Evolutionary conservation across 1,140 invertebrate genomes (phyloP), one percentile per base, ranked within the genome.

Genomic region (Drosophila takahashii): DNA sequence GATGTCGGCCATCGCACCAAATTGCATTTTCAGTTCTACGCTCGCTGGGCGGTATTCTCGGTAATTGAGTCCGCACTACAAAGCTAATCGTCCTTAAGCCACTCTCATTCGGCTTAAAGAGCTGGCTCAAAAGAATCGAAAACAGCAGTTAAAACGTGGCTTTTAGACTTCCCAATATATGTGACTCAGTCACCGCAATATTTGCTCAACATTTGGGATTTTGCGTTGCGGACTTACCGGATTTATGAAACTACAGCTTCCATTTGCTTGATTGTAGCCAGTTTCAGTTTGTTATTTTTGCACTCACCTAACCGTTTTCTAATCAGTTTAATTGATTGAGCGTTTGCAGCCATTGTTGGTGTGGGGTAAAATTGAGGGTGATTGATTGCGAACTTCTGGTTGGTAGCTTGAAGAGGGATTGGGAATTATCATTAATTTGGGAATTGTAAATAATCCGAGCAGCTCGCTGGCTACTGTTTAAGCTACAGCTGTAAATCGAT

Each of bases 251-350:
- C 34, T 50, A 51, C 42, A 59, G 36, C 45, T 51, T 67, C 60
- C 60, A 67, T 67, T 67, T 67, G 11, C 60, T 36, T 65, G 48
- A 65, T 67, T 67, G 60, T 67, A 15, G 6, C 45, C 59, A 37
- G 32, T 13, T 56, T 44, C 26, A 27, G 29, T 45, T 10, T 57
- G 60, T 52, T 60, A 26, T 47, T 7, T 58, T 59, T 59, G 26
- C 41, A 18, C 44, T 52, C 16, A 16, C 34, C 29, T 26, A 42
- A 9, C 42, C 32, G 51, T 58, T 81, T 69, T 74, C 45, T 69
- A 73, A 81, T 84, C 75, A 84, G 50, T 60, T 79, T 84, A 84
- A 81, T 81, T 83, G 75, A 60, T 65, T 59, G 57, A 51, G 36
- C 48, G 48, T 15, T 22, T 16, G 34, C 39, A 44, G 34, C 22